These are phyloP conservation scores for Tortricodes alternella DNA, from an alignment of 2,888 invertebrate species.

Conservation along the genomic window DNA sequence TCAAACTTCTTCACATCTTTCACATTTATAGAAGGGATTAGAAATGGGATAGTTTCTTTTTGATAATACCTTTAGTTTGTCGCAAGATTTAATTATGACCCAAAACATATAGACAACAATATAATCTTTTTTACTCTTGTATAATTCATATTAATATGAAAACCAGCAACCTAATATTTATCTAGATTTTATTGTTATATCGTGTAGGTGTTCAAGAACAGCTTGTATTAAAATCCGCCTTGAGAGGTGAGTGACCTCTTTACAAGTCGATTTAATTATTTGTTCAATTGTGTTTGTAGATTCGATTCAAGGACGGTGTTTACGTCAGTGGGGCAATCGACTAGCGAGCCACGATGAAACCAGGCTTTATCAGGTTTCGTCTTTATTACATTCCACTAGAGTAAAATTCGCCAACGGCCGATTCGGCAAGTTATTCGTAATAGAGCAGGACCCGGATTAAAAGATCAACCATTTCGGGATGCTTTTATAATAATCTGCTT, in stretches of 20 bases:
- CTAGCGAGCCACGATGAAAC: constrained; percentile 40
- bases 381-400: constrained; percentile 46
- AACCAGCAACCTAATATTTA: constrained; percentile 1
- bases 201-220: constrained; percentile 3
- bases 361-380: constrained; percentile 42
- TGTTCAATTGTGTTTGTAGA: constrained; percentile 74
- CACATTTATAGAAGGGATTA: too few species aligned
- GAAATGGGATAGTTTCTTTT: too few species aligned
- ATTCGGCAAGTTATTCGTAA: neutral
- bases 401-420: constrained; percentile 36
- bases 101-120: too few species aligned
- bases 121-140: too few species aligned
- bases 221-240: constrained; percentile 23
- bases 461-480: constrained; percentile 13
- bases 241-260: constrained; percentile 69
- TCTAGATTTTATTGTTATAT: constrained; percentile 24
- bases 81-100: too few species aligned
- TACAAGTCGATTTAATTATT: constrained; percentile 53
- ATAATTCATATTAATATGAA: too few species aligned
- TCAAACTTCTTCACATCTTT: too few species aligned
- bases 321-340: constrained; percentile 67
- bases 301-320: constrained; percentile 72
- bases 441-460: constrained; percentile 2
- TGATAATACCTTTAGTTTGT: too few species aligned
- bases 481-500: constrained; percentile 9